These are phyloP conservation scores for Platycercus adscitus DNA, from an alignment of 2,113 vertebrate species.

Conservation along the genomic window DNA sequence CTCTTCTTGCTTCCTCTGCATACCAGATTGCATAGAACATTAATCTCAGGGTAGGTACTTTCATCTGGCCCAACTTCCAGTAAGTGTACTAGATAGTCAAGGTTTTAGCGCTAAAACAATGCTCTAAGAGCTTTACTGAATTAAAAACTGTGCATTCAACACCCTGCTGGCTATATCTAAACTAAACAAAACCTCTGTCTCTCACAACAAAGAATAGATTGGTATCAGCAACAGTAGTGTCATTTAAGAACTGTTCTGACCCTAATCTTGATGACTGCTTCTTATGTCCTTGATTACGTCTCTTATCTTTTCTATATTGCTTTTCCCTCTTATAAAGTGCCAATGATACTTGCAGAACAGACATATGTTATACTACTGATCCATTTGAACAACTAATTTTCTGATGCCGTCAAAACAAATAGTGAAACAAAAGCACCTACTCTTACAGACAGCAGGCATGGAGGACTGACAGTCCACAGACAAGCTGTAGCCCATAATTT, in stretches of 20 bases:
- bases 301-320: not conserved
- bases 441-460: not conserved
- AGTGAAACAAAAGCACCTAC: not conserved
- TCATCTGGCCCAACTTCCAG: not conserved
- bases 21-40: not conserved
- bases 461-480: not conserved
- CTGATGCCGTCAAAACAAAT: not conserved
- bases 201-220: rapidly evolving
- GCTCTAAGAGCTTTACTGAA: not conserved
- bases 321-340: not conserved
- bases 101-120: not conserved
- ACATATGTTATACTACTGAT: not conserved
- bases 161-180: not conserved
- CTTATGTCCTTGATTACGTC: rapidly evolving
- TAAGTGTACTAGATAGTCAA: not conserved
- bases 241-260: not conserved
- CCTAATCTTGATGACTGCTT: not conserved
- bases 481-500: not conserved
- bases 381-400: not conserved
- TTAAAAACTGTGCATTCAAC: not conserved
- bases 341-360: not conserved
- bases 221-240: not conserved
- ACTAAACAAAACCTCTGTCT: not conserved
- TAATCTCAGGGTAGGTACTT: not conserved
- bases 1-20: not conserved